phyloP scores from a whole-genome alignment of 2,797 vertebrate species.

The Crenuchus spilurus region DNA sequence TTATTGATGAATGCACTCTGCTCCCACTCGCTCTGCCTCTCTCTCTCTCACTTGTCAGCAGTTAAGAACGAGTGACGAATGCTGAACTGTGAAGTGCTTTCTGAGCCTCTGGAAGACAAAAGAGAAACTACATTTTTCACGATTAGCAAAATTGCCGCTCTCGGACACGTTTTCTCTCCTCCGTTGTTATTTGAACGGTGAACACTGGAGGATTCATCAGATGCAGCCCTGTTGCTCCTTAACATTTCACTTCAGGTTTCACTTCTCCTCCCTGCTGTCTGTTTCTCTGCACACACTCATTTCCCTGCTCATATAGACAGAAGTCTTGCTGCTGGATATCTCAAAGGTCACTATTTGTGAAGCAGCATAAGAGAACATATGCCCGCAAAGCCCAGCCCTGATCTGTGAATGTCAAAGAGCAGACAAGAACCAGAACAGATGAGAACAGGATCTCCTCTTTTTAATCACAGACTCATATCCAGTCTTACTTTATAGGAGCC shows the following conservation, averaged over 20 bases:
- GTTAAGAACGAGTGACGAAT: conserved; percentile 41
- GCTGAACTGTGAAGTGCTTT: conserved; percentile 34
- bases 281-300: neutral
- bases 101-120: conserved; percentile 18
- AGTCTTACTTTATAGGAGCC: too few species aligned
- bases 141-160: conserved; percentile 35
- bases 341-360: conserved; percentile 9
- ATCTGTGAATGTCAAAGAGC: neutral
- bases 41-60: conserved; percentile 9
- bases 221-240: neutral
- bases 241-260: conserved; percentile 16
- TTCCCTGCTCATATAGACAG: conserved; percentile 3
- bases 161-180: neutral
- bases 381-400: neutral
- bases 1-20: conserved; percentile 50
- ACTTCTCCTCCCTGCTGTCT: neutral
- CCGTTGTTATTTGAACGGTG: neutral
- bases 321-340: conserved; percentile 1
- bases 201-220: neutral
- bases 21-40: neutral
- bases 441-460: neutral
- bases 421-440: neutral
- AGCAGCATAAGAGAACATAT: neutral
- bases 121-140: neutral
- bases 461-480: too few species aligned